A percentile compares a stretch with the other conserved stretches of the same genome.
Conservation (phyloP, 2,797 vertebrate genomes). For the Lithobates pipiens region DNA sequence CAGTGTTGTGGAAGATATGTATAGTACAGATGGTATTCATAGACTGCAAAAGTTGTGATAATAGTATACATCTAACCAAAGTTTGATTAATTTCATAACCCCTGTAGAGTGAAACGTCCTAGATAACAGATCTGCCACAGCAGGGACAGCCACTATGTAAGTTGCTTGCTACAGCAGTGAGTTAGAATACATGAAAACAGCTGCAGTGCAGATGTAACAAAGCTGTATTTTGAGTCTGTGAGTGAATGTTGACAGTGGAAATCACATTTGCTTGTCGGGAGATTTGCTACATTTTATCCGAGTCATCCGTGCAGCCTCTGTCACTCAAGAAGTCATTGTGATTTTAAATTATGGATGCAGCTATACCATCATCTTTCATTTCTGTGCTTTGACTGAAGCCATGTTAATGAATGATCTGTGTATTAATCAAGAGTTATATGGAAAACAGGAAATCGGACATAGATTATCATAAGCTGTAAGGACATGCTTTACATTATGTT, state of each 20-base stretch:
- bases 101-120: neutral
- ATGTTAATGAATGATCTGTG: constrained; percentile 37
- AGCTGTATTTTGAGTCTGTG: constrained; percentile 9
- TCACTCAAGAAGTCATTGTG: constrained; percentile 6
- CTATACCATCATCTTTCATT: constrained; percentile 24
- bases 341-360: constrained; percentile 8
- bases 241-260: constrained; percentile 29
- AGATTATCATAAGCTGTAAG: constrained; percentile 36
- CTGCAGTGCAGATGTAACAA: constrained; percentile 41
- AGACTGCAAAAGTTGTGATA: neutral
- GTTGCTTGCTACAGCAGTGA: neutral
- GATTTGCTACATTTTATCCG: constrained; percentile 9
- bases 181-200: constrained; percentile 28
- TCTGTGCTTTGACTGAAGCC: constrained; percentile 23
- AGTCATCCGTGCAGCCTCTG: constrained; percentile 20
- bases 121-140: neutral
- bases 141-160: neutral
- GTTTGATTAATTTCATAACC: neutral
- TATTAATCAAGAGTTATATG: constrained; percentile 43
- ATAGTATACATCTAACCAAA: neutral
- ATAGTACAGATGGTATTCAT: neutral
- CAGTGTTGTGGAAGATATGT: neutral
- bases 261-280: constrained; percentile 21
- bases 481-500: constrained; percentile 47
- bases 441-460: constrained; percentile 40